A percentile compares a stretch with the other conserved stretches of the same genome.
These are phyloP conservation scores for Ctenomys sociabilis DNA, from an alignment of 2,113 vertebrate species.

Conservation along the genomic window DNA sequence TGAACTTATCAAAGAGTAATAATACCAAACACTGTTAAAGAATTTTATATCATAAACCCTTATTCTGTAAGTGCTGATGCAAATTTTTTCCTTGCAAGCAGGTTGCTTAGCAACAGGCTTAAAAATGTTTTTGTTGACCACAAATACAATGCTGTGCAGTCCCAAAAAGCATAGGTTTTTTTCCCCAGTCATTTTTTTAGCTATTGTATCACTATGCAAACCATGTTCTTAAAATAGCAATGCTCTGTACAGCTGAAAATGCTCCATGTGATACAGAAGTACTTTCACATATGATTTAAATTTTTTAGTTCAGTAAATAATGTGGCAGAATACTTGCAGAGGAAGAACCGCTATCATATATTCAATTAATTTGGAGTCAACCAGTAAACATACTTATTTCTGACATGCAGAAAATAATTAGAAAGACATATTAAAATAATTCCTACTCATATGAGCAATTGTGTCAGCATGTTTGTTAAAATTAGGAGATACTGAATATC, in stretches of 20 bases:
- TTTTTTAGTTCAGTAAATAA: neutral
- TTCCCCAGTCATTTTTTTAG: conserved; percentile 14
- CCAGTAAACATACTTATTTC: neutral
- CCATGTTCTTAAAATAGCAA: conserved; percentile 1
- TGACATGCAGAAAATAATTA: neutral
- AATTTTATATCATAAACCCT: conserved; percentile 67
- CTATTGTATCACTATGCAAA: conserved; percentile 60
- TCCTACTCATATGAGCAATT: neutral
- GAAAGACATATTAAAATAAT: conserved; percentile 1
- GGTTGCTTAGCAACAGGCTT: conserved; percentile 85
- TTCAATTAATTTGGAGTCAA: neutral
- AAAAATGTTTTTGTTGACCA: conserved; percentile 83
- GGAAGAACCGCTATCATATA: neutral
- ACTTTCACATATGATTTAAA: neutral
- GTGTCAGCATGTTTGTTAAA: neutral
- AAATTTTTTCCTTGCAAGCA: conserved; percentile 74
- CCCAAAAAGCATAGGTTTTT: conserved; percentile 45
- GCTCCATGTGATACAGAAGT: neutral
- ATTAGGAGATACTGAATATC: neutral
- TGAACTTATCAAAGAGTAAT: conserved; percentile 61
- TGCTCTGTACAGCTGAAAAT: conserved; percentile 37
- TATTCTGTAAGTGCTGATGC: conserved; percentile 61
- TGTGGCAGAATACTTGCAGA: neutral
- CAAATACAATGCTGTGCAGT: conserved; percentile 73
- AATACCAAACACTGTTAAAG: conserved; percentile 48